These are phyloP conservation scores for Callorhinus ursinus DNA, from an alignment of 2,113 vertebrate genomes.

Conservation along the genomic window DNA sequence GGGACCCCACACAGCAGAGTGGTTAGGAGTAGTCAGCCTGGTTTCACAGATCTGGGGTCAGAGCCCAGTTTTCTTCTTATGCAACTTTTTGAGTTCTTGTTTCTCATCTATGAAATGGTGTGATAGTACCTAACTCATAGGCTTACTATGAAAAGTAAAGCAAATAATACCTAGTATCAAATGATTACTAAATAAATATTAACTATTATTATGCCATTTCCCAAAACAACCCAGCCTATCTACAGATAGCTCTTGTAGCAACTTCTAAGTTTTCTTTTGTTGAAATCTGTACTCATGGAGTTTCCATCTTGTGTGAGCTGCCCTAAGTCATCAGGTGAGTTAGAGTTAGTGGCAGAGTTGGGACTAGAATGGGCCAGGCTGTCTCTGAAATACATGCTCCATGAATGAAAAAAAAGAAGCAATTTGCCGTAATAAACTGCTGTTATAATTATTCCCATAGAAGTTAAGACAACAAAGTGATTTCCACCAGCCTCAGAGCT, in stretches of 20 bases:
- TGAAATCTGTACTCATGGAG: background rate
- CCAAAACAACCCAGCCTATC: background rate
- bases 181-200: background rate
- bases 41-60: background rate
- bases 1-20: too few species aligned
- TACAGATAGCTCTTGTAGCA: background rate
- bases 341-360: background rate
- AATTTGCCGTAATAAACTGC: background rate
- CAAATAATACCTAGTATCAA: background rate
- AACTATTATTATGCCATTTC: background rate
- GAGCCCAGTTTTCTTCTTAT: background rate
- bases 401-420: background rate
- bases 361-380: background rate
- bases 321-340: background rate
- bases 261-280: background rate
- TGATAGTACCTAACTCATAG: background rate
- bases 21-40: background rate
- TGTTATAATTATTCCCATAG: background rate
- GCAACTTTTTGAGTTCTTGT: background rate
- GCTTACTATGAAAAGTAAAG: background rate
- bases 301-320: background rate
- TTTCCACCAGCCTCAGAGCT: slow-evolving; percentile 1
- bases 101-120: background rate
- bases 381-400: background rate
- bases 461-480: background rate